Base-by-base conservation (phyloP, 2,113 vertebrate species). In the Corynorhinus townsendii region DNA sequence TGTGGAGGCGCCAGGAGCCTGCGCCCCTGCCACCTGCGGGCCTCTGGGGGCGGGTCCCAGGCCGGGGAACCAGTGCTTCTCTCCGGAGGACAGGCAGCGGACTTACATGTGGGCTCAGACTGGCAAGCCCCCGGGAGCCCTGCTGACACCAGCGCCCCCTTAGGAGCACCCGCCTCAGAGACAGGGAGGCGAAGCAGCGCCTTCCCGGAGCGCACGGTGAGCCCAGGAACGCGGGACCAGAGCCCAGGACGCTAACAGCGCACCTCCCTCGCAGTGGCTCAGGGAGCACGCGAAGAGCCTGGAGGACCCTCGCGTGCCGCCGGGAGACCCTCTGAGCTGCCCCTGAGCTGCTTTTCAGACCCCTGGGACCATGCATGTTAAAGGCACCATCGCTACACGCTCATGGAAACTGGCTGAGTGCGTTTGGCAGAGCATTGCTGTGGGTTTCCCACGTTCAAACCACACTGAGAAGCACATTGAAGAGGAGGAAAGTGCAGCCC, bases 1-100 rank as follows among this genome's bases (percentile, higher is more conserved):
- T 26, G 11, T 5, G 28, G 28, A 64, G 26, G 12, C 62, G 49
- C 49, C 49, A 5, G 15, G 49, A 49, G 49, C 15, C 15, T 49
- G 47, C 15, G 47, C 3, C 16, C 49, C 49, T 64, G 26, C 30
- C 2, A 2, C 14, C 10, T 24, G 11, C n/a, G 52, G 35, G 35
- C 12, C 45, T 75, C 35, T 24, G 33, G 30, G 4, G 10, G 26
- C 2, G 43, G n/a, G 12, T 20, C 75, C 12, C 7, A 3, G 11
- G 30, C 52, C 19, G 1, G 2, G 14, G 38, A 4, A 26, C 22
- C 24, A 19, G 3, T 2, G 0, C 28, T 14, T 11, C 45, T 19
- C 14, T n/a, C 30, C n/a, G 86, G 8, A 1, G 5, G 38, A 47
- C 75, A 89, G 16, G 7, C 17, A 15, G 1, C 6, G 6, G 4